Evolutionary conservation across 53 echinoderm and acorn worm genomes (phyloP).

Genomic region (Echinarachnius parma): DNA sequence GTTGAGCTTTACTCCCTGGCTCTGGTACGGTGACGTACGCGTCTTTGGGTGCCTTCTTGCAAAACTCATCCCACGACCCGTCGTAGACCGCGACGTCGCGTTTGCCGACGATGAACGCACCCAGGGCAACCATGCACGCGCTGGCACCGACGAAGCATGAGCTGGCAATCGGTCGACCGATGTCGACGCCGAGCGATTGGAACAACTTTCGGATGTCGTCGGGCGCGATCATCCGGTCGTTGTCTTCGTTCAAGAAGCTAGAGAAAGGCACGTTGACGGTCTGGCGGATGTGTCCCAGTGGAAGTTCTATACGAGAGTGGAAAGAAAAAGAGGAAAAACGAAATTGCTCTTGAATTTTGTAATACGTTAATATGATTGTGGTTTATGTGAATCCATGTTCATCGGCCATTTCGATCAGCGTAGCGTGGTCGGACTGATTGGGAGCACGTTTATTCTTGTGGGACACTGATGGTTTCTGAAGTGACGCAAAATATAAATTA

Average conservation of each 20-base stretch:
- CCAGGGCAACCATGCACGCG: not conserved
- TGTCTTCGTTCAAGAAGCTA: not conserved
- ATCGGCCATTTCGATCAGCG: no score
- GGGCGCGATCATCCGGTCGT: slow-evolving; percentile 3
- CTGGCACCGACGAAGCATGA: slow-evolving; percentile 3
- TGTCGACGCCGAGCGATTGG: not conserved
- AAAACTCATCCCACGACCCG: slow-evolving; percentile 14
- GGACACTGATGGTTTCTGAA: no score
- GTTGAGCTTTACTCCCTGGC: no score
- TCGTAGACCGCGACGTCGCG: slow-evolving; percentile 4
- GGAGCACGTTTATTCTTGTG: no score
- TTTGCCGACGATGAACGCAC: not conserved
- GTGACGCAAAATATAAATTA: no score
- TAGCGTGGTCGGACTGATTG: no score
- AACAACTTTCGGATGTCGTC: slow-evolving; percentile 13
- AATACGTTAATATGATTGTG: no score
- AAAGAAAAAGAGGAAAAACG: slow-evolving; percentile 5
- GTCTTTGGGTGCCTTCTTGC: not conserved
- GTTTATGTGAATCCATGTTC: no score
- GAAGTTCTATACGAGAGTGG: not conserved
- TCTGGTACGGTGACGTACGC: not conserved
- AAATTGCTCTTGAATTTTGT: no score
- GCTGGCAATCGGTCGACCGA: not conserved
- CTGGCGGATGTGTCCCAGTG: slow-evolving; percentile 14
- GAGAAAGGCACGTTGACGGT: slow-evolving; percentile 17